Evolutionary conservation across 1,140 invertebrate species (phyloP).

Genomic region (Scylla paramamosain): DNA sequence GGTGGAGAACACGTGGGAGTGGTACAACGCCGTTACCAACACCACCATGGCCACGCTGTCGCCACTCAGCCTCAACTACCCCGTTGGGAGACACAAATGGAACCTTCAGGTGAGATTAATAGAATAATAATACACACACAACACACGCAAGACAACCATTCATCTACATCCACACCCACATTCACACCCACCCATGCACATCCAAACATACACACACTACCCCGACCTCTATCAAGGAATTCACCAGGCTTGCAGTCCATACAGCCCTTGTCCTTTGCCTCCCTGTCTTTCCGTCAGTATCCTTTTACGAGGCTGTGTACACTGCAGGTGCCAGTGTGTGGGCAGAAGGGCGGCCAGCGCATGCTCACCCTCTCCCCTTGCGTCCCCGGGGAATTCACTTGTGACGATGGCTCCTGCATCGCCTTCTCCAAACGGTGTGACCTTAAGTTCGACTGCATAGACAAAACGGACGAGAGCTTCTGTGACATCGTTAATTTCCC

Average conservation of each 20-base stretch:
- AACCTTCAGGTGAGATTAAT: constrained; percentile 45
- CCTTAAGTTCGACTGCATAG: constrained; percentile 74
- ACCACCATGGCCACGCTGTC: constrained; percentile 52
- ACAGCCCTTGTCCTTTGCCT: background rate
- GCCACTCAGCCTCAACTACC: constrained; percentile 49
- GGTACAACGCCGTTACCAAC: constrained; percentile 65
- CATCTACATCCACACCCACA: background rate
- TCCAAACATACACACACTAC: background rate
- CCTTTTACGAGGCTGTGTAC: background rate
- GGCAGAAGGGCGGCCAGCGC: constrained; percentile 38
- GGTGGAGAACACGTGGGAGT: constrained; percentile 43
- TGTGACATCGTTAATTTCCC: constrained; percentile 74
- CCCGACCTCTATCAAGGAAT: background rate
- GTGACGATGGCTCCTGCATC: constrained; percentile 71
- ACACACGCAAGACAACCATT: background rate
- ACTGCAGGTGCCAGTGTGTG: constrained; percentile 57
- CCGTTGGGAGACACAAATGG: constrained; percentile 65
- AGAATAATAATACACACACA: background rate
- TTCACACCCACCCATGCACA: background rate
- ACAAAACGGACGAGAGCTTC: constrained; percentile 71
- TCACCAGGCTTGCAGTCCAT: background rate
- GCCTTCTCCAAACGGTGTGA: constrained; percentile 64
- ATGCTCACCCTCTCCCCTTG: constrained; percentile 63
- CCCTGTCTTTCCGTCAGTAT: background rate
- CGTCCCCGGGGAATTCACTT: constrained; percentile 58